phyloP scores from a whole-genome alignment of 2,797 vertebrate species.

The Cynopterus sphinx region DNA sequence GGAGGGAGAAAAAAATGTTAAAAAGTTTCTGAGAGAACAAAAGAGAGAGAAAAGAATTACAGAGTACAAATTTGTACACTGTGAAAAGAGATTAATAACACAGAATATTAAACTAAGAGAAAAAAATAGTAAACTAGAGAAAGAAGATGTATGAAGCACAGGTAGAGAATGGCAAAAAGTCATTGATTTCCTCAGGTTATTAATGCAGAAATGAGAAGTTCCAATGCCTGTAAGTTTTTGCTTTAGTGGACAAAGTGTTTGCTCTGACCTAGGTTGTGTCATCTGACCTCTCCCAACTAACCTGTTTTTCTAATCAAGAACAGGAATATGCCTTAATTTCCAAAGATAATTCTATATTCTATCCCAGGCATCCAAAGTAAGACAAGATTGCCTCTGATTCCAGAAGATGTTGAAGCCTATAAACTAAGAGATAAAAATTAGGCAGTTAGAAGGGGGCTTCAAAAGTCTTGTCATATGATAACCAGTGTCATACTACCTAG shows the following conservation, averaged over 20 bases:
- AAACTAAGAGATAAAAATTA: not conserved
- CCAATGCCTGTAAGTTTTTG: not conserved
- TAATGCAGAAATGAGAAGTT: slow-evolving; percentile 19
- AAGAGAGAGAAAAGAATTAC: not conserved
- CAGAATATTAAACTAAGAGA: slow-evolving; percentile 8
- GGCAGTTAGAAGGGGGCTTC: not conserved
- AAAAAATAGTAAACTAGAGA: not conserved
- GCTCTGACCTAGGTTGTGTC: not conserved
- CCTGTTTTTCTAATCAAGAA: not conserved
- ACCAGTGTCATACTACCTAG: slow-evolving; percentile 10
- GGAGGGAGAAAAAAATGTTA: not conserved
- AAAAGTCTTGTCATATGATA: not conserved
- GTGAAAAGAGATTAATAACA: not conserved
- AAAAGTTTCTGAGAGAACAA: not conserved
- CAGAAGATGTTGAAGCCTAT: not conserved
- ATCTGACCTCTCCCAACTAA: slow-evolving; percentile 13
- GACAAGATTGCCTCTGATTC: not conserved
- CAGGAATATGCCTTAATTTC: slow-evolving; percentile 14
- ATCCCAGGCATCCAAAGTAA: not conserved
- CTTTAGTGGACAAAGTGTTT: slow-evolving; percentile 31
- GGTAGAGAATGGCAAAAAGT: slow-evolving; percentile 13
- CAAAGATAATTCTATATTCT: not conserved
- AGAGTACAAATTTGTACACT: not conserved
- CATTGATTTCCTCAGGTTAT: slow-evolving; percentile 36
- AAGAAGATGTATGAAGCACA: not conserved